Percentiles rank a stretch among this genome's conserved stretches.
phyloP scores from a whole-genome alignment of 2,113 vertebrate species.

The Centropristis striata region DNA sequence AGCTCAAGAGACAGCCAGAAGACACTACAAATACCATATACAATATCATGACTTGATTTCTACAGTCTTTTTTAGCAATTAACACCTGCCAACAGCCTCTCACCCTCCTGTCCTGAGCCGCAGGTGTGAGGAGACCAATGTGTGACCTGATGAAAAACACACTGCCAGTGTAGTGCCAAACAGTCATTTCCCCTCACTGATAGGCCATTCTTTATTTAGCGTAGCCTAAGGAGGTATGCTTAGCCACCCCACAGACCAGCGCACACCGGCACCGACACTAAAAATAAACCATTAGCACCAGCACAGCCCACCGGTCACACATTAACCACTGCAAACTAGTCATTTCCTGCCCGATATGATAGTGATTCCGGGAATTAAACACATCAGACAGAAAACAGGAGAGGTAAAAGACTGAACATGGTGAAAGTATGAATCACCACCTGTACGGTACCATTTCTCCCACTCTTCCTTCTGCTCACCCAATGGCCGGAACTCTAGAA shows the following conservation, averaged over 20 bases:
- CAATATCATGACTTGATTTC: slow-evolving; percentile 54
- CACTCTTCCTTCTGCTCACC: slow-evolving; percentile 44
- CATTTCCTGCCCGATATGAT: slow-evolving; percentile 20
- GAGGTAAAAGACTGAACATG: slow-evolving; percentile 7
- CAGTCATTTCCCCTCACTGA: slow-evolving; percentile 77
- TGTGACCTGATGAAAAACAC: slow-evolving; percentile 81
- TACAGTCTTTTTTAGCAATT: slow-evolving; percentile 72
- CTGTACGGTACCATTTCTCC: slow-evolving; percentile 51
- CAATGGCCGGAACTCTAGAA: slow-evolving; percentile 60
- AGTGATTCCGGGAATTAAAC: slow-evolving; percentile 24
- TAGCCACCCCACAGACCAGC: slow-evolving; percentile 35
- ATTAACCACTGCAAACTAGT: slow-evolving; percentile 51
- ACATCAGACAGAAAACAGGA: slow-evolving; percentile 15
- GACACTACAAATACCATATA: background rate
- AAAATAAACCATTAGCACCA: slow-evolving; percentile 72
- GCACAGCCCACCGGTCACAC: slow-evolving; percentile 55
- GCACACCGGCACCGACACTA: slow-evolving; percentile 49
- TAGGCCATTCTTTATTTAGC: slow-evolving; percentile 79
- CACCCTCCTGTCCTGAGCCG: slow-evolving; percentile 66
- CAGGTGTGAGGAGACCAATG: slow-evolving; percentile 74
- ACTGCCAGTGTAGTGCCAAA: slow-evolving; percentile 70
- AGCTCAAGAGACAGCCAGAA: slow-evolving; percentile 1
- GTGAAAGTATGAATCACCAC: slow-evolving; percentile 64
- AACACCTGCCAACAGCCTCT: slow-evolving; percentile 79
- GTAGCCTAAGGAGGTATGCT: slow-evolving; percentile 69